A percentile compares a stretch with the other conserved stretches of the same genome.
These are phyloP conservation scores for Torymus texanus DNA, from an alignment of 2,888 invertebrate species.

Conservation along the genomic window DNA sequence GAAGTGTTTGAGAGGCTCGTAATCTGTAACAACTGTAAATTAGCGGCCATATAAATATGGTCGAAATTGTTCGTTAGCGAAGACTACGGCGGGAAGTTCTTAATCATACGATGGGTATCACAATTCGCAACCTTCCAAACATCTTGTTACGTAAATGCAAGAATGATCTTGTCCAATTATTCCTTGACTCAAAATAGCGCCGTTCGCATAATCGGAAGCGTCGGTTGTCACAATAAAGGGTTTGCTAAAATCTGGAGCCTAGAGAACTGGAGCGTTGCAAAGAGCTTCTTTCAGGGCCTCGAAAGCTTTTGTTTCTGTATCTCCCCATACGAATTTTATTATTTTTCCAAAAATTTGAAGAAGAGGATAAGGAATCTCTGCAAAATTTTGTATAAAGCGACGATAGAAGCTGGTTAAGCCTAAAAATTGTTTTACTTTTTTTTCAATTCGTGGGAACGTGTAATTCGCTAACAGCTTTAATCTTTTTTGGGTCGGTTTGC, in stretches of 20 bases:
- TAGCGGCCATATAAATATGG: not conserved
- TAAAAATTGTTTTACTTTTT: constrained; percentile 47
- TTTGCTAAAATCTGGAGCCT: not conserved
- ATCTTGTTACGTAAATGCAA: not conserved
- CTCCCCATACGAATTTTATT: not conserved
- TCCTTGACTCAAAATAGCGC: not conserved
- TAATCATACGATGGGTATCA: not conserved
- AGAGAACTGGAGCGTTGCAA: not conserved
- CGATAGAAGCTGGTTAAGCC: constrained; percentile 52
- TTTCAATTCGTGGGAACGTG: constrained; percentile 27
- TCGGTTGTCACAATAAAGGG: not conserved
- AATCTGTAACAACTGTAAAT: no score
- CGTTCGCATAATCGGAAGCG: not conserved
- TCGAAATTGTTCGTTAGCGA: no score
- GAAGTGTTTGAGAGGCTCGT: not conserved
- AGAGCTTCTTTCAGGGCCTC: not conserved
- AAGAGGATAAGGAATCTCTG: constrained; percentile 47
- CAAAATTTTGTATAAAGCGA: constrained; percentile 50
- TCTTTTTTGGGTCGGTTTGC: constrained; percentile 38
- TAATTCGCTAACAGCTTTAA: constrained; percentile 26
- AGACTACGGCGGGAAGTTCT: not conserved
- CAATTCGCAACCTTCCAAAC: not conserved
- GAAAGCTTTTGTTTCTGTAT: not conserved
- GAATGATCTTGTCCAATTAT: not conserved
- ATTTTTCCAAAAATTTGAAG: constrained; percentile 7